Conservation (phyloP, 1,140 invertebrate species). For the Zophobas atratus region DNA sequence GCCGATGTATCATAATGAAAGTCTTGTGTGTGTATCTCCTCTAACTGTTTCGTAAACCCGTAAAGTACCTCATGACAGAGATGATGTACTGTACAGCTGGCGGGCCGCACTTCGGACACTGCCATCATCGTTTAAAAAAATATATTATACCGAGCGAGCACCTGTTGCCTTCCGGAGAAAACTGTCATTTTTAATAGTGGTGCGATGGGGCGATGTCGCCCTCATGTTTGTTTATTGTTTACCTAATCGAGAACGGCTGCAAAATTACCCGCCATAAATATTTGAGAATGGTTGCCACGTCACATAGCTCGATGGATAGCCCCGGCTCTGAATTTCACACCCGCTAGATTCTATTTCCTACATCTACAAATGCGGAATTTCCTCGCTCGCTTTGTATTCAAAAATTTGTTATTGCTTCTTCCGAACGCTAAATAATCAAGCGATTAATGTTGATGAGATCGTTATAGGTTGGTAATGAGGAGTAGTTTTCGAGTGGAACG, state of each 20-base stretch:
- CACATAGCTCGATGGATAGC: constrained; percentile 32
- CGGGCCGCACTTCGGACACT: constrained; percentile 39
- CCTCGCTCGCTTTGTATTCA: neutral
- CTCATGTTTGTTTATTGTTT: constrained; percentile 43
- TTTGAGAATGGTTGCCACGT: constrained; percentile 41
- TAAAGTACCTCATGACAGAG: constrained; percentile 41
- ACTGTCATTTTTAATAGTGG: constrained; percentile 42
- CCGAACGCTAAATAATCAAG: no score
- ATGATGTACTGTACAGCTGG: constrained; percentile 38
- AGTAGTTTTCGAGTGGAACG: neutral
- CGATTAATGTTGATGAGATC: no score
- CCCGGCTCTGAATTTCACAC: constrained; percentile 35
- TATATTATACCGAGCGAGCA: constrained; percentile 30
- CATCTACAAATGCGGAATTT: neutral
- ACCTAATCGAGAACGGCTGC: constrained; percentile 40
- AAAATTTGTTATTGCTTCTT: no score
- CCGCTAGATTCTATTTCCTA: constrained; percentile 21
- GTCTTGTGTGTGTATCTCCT: constrained; percentile 34
- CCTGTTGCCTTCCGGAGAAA: constrained; percentile 42
- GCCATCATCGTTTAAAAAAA: constrained; percentile 42
- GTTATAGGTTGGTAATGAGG: neutral
- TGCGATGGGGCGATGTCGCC: constrained; percentile 39
- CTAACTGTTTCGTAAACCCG: constrained; percentile 42
- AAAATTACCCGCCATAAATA: constrained; percentile 43
- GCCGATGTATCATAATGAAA: constrained; percentile 40